Evolutionary conservation across 1,140 invertebrate genomes (phyloP).

Genomic region (Zaprionus lachaisei): DNA sequence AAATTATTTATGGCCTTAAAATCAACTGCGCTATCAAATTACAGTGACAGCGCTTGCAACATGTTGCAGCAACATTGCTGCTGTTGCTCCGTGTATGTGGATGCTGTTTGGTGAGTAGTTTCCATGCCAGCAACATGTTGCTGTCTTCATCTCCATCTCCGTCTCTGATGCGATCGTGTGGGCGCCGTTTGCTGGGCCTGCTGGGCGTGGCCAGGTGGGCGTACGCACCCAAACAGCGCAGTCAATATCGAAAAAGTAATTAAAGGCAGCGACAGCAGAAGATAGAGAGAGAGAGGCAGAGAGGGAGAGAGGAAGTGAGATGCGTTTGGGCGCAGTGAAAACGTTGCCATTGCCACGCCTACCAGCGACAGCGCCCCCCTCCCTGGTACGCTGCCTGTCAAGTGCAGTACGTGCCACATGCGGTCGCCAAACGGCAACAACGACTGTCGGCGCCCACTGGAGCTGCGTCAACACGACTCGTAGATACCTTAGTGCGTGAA

Average conservation of each 20-base stretch:
- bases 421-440: constrained; percentile 63
- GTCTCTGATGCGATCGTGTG: constrained; percentile 42
- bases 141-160: too few species aligned
- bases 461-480: background rate
- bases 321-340: constrained; percentile 42
- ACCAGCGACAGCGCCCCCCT: background rate
- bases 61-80: constrained; percentile 5
- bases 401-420: constrained; percentile 73
- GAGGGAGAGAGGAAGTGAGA: background rate
- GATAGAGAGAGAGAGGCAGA: background rate
- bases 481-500: background rate
- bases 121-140: background rate
- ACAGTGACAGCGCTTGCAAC: constrained; percentile 12
- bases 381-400: constrained; percentile 46
- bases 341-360: constrained; percentile 54
- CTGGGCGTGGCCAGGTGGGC: constrained; percentile 65
- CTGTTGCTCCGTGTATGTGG: background rate
- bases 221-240: constrained; percentile 25
- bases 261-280: constrained; percentile 58
- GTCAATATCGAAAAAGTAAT: constrained; percentile 77
- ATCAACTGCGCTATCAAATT: constrained; percentile 58
- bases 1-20: constrained; percentile 78
- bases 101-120: constrained; percentile 52
- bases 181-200: constrained; percentile 26
- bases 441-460: constrained; percentile 1